Percentiles rank a stretch among this genome's conserved stretches.
phyloP scores from a whole-genome alignment of 2,113 vertebrate species.

The Dermatemys mawii region DNA sequence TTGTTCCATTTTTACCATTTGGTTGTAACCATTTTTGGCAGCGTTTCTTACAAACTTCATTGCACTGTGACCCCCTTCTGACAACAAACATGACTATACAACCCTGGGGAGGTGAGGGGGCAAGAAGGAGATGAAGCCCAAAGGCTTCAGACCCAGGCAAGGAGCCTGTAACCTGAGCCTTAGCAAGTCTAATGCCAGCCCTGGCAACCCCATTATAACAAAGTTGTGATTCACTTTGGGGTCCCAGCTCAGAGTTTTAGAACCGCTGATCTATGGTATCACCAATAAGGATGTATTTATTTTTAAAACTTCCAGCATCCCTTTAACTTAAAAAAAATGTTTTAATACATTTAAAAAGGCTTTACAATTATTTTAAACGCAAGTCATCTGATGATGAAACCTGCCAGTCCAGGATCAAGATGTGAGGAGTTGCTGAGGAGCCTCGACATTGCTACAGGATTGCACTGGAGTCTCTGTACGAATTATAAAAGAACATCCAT shows the following conservation, averaged over 20 bases:
- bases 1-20: not conserved
- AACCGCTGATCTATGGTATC: not conserved
- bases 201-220: too few species aligned
- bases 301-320: not conserved
- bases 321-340: not conserved
- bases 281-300: not conserved
- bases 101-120: too few species aligned
- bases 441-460: fast-evolving
- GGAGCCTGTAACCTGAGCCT: too few species aligned
- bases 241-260: too few species aligned
- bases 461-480: not conserved
- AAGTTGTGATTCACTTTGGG: too few species aligned
- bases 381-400: fast-evolving
- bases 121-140: too few species aligned
- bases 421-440: not conserved
- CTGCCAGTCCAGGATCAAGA: not conserved
- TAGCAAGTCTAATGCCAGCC: too few species aligned
- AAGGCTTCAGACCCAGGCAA: too few species aligned
- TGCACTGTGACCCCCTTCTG: too few species aligned
- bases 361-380: fast-evolving
- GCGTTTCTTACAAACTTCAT: too few species aligned
- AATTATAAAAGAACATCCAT: fast-evolving
- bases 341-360: fast-evolving
- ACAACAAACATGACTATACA: too few species aligned
- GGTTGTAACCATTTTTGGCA: not conserved